Conservation (phyloP, 2,113 vertebrate genomes). For the Mobula birostris region DNA sequence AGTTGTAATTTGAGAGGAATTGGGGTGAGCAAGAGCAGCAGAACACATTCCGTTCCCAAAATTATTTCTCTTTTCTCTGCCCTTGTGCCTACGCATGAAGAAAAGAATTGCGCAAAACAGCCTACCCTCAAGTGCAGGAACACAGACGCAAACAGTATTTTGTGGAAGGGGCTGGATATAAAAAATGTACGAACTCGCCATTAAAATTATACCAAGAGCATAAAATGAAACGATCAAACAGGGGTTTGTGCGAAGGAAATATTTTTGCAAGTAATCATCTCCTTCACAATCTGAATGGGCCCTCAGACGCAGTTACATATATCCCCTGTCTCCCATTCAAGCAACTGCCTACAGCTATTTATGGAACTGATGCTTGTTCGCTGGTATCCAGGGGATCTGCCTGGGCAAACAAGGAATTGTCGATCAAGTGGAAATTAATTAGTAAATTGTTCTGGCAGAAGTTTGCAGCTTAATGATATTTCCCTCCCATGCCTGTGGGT, state of each 20-base stretch:
- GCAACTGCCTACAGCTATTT: conserved; percentile 36
- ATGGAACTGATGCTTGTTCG: conserved; percentile 28
- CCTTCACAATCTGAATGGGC: conserved; percentile 33
- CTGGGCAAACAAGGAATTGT: conserved; percentile 37
- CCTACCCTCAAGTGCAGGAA: background rate
- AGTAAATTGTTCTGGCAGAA: conserved; percentile 38
- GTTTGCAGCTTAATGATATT: conserved; percentile 35
- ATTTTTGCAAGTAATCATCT: conserved; percentile 36
- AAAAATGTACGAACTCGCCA: conserved; percentile 12
- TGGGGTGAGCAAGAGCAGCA: background rate
- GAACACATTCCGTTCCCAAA: background rate
- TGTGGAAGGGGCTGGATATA: background rate
- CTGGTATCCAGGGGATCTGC: conserved; percentile 34
- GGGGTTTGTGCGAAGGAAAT: conserved; percentile 32
- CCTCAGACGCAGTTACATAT: conserved; percentile 31
- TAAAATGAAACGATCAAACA: conserved; percentile 37
- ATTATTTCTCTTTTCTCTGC: background rate
- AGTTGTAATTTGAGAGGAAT: conserved; percentile 7
- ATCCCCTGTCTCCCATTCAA: conserved; percentile 35
- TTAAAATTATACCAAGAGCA: conserved; percentile 26
- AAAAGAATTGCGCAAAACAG: background rate
- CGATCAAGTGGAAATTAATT: conserved; percentile 38
- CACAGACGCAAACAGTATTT: background rate
- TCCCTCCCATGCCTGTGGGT: conserved; percentile 17
- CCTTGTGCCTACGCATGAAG: background rate